Conservation (phyloP, 2,113 vertebrate genomes). For the Helogale parvula region DNA sequence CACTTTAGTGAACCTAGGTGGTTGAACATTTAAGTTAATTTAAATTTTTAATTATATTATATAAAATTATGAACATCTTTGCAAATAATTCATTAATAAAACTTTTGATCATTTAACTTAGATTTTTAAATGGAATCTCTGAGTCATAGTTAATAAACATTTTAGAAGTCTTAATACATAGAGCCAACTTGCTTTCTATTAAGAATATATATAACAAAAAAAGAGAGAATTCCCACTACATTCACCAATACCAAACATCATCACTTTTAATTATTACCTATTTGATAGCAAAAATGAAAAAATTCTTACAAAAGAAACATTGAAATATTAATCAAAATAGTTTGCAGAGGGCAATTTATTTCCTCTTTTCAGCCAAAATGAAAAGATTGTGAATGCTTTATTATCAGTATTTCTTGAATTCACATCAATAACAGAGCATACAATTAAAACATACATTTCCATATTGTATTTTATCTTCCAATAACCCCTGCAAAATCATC, state of each 20-base stretch:
- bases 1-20: background rate
- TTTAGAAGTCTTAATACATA: background rate
- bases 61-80: background rate
- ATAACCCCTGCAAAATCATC: background rate
- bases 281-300: constrained; percentile 29
- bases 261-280: constrained; percentile 4
- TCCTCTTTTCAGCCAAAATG: background rate
- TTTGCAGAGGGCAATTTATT: background rate
- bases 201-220: background rate
- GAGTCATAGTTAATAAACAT: constrained; percentile 10
- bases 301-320: constrained; percentile 46
- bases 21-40: background rate
- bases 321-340: constrained; percentile 28
- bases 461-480: background rate
- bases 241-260: background rate
- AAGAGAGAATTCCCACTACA: background rate
- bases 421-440: background rate
- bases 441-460: background rate
- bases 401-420: background rate
- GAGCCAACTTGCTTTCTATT: background rate
- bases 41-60: background rate
- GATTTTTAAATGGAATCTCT: background rate
- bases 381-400: background rate
- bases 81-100: constrained; percentile 11
- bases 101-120: background rate